Evolutionary conservation across 1,140 invertebrate species (phyloP), one percentile per base, ranked within the genome.

Genomic region (Monochamus saltuarius): DNA sequence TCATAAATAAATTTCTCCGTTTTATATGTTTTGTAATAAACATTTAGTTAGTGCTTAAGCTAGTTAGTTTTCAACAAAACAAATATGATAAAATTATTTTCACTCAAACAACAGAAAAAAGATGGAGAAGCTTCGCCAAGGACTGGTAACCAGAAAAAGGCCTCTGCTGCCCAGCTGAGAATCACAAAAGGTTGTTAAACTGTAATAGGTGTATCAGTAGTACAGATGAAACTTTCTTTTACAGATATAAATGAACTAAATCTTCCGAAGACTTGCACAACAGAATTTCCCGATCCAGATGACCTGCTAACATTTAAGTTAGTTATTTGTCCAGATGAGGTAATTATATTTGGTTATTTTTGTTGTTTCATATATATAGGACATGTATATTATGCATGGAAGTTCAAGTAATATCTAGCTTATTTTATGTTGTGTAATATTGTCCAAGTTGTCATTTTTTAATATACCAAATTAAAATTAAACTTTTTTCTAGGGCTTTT

Each of bases 161-260:
- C 94, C 54, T 96, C 95, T 57, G 94, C 95, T 69, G 95, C 95
- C 56, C 95, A 98, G 79, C 82, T 98, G 70, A 87, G 95, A 78
- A 96, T 98, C 72, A 95, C 94, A 75, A 98, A 97, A 95, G 95
- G 94, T 97, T 14, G 11, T n/a, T 53, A 38, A 39, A 54, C 14
- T 39, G 36, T 43, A 39, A 38, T 55, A 8, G 17, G 13, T 4
- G 1, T 14, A 40, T 13, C 19, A n/a, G 13, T 51, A 35, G 11
- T 43, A 34, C 16, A 13, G 29, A 38, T 53, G 29, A 38, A 19
- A 29, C 37, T 42, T 14, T 53, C 64, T 66, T 63, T 87, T 87
- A 49, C 83, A 98, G 96, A 99, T 86, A 91, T 98, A 71, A 97
- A 95, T 82, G 96, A 99, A 82, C 79, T 98, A 60, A 97, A 96